These are phyloP conservation scores for Botrylloides violaceus DNA, from an alignment of 23 tunicate genomes.

Conservation along the genomic window DNA sequence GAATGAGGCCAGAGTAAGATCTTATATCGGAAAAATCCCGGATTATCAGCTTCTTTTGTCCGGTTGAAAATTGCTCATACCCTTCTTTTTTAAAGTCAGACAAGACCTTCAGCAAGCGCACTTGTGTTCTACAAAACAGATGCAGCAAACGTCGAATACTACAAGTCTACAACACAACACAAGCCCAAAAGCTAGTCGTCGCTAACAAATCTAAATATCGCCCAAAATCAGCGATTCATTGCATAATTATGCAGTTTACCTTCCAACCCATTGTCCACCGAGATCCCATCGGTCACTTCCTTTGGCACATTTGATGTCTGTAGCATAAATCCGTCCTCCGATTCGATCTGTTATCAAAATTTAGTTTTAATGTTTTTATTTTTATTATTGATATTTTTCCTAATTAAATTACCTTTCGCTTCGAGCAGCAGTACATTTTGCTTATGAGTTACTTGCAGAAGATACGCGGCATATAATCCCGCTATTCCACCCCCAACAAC, in stretches of 20 bases:
- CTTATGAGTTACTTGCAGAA: neutral
- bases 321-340: slow-evolving; percentile 49
- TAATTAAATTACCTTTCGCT: slow-evolving; percentile 26
- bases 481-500: slow-evolving; percentile 24
- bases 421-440: slow-evolving; percentile 13
- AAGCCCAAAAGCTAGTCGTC: neutral
- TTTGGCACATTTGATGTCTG: slow-evolving; percentile 28
- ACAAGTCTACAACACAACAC: too few species aligned
- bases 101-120: slow-evolving; percentile 35
- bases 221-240: too few species aligned
- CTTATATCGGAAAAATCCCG: slow-evolving; percentile 21
- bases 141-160: too few species aligned
- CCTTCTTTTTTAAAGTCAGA: slow-evolving; percentile 43
- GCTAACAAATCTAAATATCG: too few species aligned
- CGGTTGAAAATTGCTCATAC: slow-evolving; percentile 49
- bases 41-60: slow-evolving; percentile 32
- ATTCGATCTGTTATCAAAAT: slow-evolving; percentile 46
- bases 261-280: slow-evolving; percentile 93
- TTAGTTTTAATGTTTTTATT: too few species aligned
- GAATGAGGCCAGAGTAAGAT: slow-evolving; percentile 53
- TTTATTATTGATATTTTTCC: too few species aligned
- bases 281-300: slow-evolving; percentile 75
- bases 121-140: slow-evolving; percentile 22
- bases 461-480: slow-evolving; percentile 21
- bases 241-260: too few species aligned